These are phyloP conservation scores for Hypotaenidia philippensis DNA, from an alignment of 2,797 vertebrate species.

Conservation along the genomic window DNA sequence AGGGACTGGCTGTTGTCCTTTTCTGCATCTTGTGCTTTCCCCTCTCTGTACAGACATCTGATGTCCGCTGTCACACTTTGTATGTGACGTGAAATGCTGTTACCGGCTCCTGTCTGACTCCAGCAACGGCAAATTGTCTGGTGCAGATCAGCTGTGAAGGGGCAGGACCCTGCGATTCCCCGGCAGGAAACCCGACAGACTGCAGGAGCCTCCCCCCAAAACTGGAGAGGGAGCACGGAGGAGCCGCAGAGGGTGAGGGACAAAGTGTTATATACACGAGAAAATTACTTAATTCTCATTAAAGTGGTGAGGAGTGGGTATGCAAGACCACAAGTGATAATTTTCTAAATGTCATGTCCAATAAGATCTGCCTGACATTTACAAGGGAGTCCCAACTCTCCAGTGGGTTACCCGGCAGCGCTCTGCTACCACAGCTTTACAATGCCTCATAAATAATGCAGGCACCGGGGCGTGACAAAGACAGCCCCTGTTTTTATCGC, in stretches of 20 bases:
- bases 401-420: slow-evolving; percentile 61
- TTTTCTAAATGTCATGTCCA: slow-evolving; percentile 83
- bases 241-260: slow-evolving; percentile 20
- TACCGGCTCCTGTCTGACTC: slow-evolving; percentile 41
- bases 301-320: slow-evolving; percentile 55
- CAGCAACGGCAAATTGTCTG: slow-evolving; percentile 24
- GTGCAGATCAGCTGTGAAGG: slow-evolving; percentile 59
- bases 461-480: neutral
- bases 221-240: neutral
- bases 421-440: slow-evolving; percentile 33
- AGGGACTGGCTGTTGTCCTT: neutral
- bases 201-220: slow-evolving; percentile 7
- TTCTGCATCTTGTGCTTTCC: neutral
- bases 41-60: slow-evolving; percentile 29
- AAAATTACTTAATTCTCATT: slow-evolving; percentile 64
- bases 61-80: slow-evolving; percentile 33
- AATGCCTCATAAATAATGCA: slow-evolving; percentile 67
- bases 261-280: slow-evolving; percentile 34
- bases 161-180: slow-evolving; percentile 26
- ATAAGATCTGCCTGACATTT: slow-evolving; percentile 79
- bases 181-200: slow-evolving; percentile 30
- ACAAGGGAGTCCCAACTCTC: slow-evolving; percentile 72
- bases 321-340: slow-evolving; percentile 61
- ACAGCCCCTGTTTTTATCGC: neutral
- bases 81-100: slow-evolving; percentile 46